phyloP scores from a whole-genome alignment of 2,113 vertebrate species.

The Perca flavescens region DNA sequence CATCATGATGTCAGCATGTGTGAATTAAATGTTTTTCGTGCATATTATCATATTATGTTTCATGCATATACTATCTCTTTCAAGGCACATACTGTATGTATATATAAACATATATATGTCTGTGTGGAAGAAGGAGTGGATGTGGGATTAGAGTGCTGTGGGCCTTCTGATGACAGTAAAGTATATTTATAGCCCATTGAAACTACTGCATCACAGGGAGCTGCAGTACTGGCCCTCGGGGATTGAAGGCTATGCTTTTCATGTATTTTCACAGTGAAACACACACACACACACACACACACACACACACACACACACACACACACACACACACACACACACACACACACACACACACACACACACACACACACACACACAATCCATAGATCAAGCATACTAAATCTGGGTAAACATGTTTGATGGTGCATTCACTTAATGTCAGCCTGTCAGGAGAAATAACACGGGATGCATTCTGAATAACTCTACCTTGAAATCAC shows the following conservation, averaged over 20 bases:
- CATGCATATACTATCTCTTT: background rate
- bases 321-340: constrained; percentile 2
- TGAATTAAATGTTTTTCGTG: background rate
- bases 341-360: constrained; percentile 11
- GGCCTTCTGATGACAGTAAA: constrained; percentile 76
- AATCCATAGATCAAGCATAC: constrained; percentile 40
- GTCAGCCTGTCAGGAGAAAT: constrained; percentile 69
- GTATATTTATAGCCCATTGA: constrained; percentile 85
- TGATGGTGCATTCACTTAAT: constrained; percentile 65
- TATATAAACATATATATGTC: background rate
- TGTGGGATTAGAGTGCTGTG: constrained; percentile 83
- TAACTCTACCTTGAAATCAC: constrained; percentile 66
- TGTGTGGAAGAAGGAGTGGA: constrained; percentile 29
- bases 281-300: constrained; percentile 13
- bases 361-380: constrained; percentile 9
- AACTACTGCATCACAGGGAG: constrained; percentile 91
- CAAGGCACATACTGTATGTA: background rate
- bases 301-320: constrained; percentile 22
- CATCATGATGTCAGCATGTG: constrained; percentile 14
- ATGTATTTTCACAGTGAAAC: constrained; percentile 68
- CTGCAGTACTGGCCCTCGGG: constrained; percentile 66
- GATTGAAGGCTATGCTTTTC: constrained; percentile 70
- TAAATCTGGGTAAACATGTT: constrained; percentile 66
- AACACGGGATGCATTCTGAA: constrained; percentile 61
- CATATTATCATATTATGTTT: no score